These are phyloP conservation scores for Agrotis exclamationis DNA, from an alignment of 2,888 invertebrate species.

Conservation along the genomic window DNA sequence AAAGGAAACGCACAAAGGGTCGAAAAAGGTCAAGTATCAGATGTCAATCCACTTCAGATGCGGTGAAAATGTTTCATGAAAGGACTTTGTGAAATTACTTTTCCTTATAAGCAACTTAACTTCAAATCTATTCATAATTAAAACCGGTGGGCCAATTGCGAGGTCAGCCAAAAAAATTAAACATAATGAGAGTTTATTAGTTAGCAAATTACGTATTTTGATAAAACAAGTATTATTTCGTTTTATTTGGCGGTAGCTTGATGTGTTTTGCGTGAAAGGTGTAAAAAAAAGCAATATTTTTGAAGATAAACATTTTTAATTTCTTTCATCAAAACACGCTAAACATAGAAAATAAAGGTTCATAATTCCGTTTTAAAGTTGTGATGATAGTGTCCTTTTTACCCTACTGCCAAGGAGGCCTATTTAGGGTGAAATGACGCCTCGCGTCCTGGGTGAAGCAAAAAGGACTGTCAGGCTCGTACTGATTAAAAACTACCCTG, in stretches of 20 bases:
- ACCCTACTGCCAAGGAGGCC: too few species aligned
- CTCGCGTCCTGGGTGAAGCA: too few species aligned
- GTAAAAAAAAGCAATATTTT: neutral
- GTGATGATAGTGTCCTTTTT: too few species aligned
- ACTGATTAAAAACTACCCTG: too few species aligned
- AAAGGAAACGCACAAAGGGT: slow-evolving; percentile 22
- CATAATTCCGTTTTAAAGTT: too few species aligned
- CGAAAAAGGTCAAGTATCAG: slow-evolving; percentile 41
- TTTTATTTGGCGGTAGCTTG: neutral
- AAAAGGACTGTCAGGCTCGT: too few species aligned
- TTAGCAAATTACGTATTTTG: neutral
- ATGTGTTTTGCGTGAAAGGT: neutral
- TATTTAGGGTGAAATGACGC: too few species aligned
- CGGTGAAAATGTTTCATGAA: slow-evolving; percentile 18
- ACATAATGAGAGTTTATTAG: neutral
- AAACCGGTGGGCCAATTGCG: neutral
- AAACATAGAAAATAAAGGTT: too few species aligned
- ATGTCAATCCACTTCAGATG: slow-evolving; percentile 10
- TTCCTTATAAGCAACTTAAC: slow-evolving; percentile 10
- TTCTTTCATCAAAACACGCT: too few species aligned
- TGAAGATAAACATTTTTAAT: neutral
- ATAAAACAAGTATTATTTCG: neutral
- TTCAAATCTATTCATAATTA: slow-evolving; percentile 30
- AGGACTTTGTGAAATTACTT: slow-evolving; percentile 6
- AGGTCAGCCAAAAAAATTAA: neutral